Evolutionary conservation across 2,113 vertebrate genomes (phyloP).

Genomic region (Greenwoodochromis staneri): DNA sequence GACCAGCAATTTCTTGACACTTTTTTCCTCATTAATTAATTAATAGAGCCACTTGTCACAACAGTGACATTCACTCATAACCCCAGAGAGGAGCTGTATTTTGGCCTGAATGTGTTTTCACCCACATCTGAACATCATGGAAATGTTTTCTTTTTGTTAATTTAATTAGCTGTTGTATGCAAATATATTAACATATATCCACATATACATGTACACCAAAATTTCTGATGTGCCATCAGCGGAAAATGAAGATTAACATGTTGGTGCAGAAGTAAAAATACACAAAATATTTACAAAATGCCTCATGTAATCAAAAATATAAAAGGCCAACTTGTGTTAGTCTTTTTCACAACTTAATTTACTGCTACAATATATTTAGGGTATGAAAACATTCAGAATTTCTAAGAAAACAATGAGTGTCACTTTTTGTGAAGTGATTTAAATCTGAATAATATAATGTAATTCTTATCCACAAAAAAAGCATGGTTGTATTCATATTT

Average conservation of each 20-base stretch:
- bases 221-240: background rate
- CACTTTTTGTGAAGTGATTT: background rate
- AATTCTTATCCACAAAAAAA: background rate
- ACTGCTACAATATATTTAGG: background rate
- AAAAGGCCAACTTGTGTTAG: background rate
- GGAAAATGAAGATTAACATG: background rate
- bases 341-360: background rate
- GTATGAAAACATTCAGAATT: background rate
- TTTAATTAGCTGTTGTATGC: background rate
- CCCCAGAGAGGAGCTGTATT: background rate
- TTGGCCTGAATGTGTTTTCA: background rate
- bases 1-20: background rate
- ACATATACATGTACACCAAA: background rate
- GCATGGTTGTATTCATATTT: background rate
- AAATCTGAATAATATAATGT: background rate
- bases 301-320: background rate
- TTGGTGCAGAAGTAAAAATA: background rate
- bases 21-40: background rate
- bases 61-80: background rate
- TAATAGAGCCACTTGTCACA: background rate
- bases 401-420: background rate
- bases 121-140: background rate
- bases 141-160: background rate
- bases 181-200: background rate
- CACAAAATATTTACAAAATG: background rate